Evolutionary conservation across 2,113 vertebrate species (phyloP), one percentile per base, ranked within the genome.

Genomic region (Gymnorhina tibicen): DNA sequence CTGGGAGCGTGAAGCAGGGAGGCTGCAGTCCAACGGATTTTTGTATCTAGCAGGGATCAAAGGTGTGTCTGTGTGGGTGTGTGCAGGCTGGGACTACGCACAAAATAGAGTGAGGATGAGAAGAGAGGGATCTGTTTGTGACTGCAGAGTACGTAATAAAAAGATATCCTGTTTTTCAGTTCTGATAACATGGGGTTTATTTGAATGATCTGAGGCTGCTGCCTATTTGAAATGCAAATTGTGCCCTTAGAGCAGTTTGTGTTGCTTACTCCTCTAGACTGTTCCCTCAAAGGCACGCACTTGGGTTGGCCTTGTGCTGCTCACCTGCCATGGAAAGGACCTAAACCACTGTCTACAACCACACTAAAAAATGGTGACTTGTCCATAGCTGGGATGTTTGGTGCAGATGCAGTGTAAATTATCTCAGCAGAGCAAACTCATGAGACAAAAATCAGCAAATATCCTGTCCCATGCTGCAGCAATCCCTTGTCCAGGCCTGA

Each of bases 151-250:
- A 70, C 83, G 85, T 75, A 93, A 89, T 69, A 50, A 85, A 93
- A 95, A 87, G 76, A 68, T 91, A 68, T 85, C 68, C 68, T 92
- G 68, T 92, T 92, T 87, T 95, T 89, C 64, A 37, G 42, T 72
- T 81, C 79, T 94, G 95, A 96, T 94, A 96, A 81, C 1, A 8
- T 81, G 92, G 81, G 87, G 8, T 85, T 95, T 92, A 85, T 94
- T 91, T 89, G 92, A 92, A 68, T 89, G 86, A 90, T 93, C 79
- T 93, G 88, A 96, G 93, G 60, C 92, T 91, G 88, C 37, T 96
- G 79, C 64, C 85, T 94, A 90, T 94, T 96, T 96, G 96, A 96
- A 97, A 95, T 93, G 96, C 86, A 93, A 87, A 96, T 96, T 3
- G 86, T 97, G 88, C 93, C 91, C 96, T 95, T 24, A 58, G 86